Evolutionary conservation across 2,888 invertebrate species (phyloP).

Genomic region (Stegophylla sp.): DNA sequence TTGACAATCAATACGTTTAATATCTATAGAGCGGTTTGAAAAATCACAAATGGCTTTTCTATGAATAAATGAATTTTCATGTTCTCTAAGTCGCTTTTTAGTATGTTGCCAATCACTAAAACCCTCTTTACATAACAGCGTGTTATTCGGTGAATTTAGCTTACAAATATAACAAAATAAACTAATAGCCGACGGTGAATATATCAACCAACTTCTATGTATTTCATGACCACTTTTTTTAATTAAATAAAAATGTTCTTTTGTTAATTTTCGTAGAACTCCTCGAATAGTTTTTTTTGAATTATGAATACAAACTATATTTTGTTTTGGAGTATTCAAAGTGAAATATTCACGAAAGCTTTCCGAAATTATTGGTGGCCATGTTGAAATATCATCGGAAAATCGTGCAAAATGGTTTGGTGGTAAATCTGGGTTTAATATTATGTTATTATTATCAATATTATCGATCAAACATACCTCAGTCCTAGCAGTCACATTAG

Average conservation of each 20-base stretch:
- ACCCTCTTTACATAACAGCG: not conserved
- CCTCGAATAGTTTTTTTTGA: slow-evolving; percentile 22
- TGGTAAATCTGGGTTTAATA: slow-evolving; percentile 21
- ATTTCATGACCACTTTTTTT: slow-evolving; percentile 19
- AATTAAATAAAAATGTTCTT: slow-evolving; percentile 12
- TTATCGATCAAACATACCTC: no score
- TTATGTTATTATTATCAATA: not conserved
- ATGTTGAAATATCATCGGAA: slow-evolving; percentile 1
- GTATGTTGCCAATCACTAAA: slow-evolving; percentile 16
- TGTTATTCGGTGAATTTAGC: no score
- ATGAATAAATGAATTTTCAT: slow-evolving; percentile 1
- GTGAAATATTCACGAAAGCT: slow-evolving; percentile 11
- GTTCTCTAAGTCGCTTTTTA: slow-evolving; percentile 10
- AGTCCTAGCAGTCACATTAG: no score
- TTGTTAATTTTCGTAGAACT: slow-evolving; percentile 21
- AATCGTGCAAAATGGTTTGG: slow-evolving; percentile 17
- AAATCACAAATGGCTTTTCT: slow-evolving; percentile 9
- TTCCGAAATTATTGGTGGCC: slow-evolving; percentile 5
- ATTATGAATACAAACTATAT: slow-evolving; percentile 14
- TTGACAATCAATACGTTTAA: slow-evolving; percentile 5
- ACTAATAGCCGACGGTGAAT: slow-evolving; percentile 5
- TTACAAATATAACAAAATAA: slow-evolving; percentile 8
- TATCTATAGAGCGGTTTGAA: slow-evolving; percentile 10
- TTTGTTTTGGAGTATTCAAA: slow-evolving; percentile 18
- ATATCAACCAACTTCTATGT: slow-evolving; percentile 7